Base-by-base conservation (phyloP, 2,888 invertebrate genomes). In the Horisme vitalbata region DNA sequence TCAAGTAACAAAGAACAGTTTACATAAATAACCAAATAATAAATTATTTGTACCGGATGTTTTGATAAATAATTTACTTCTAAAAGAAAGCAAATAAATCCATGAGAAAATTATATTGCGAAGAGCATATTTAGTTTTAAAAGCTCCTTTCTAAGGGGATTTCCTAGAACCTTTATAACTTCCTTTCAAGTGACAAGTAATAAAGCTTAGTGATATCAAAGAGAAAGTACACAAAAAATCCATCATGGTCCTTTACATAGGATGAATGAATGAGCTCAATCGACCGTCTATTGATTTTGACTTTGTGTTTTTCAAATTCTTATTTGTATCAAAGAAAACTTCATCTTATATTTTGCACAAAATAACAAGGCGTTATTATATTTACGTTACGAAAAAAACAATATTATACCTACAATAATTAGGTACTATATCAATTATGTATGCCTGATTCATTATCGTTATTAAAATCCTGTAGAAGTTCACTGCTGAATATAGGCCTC, bases 201-300 rank as follows among this genome's bases (percentile, higher is more conserved):
- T 55, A 52, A 55, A 51, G 57, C 50, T 55, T 57, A 55, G 36
- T 35, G 33, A 33, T 53, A 50, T 50, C 41, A 57, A 54, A 52
- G 49, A 45, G 34, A 53, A 52, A 33, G 26, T 48, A 57, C 47
- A 52, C 33, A 51, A 48, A 48, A 52, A 48, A 46, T 51, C 50
- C 47, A 47, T 48, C 55, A 44, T 43, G 50, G 34, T 52, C 39
- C 30, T 52, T 37, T 47, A 37, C 36, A 45, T 49, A 27, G 7
- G 41, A 23, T 37, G 36, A 52, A 54, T 45, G 35, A 33, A 34
- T 38, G 14, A 28, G 23, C 24, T 36, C 13, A 13, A 43, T 24
- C 13, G 33, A 13, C 14, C 18, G 32, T 37, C 14, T 23, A 24
- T 37, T 37, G 26, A 18, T 32, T 33, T 35, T 20, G 28, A 43